phyloP scores from a whole-genome alignment of 1,140 invertebrate genomes.

The Drosophila triauraria region DNA sequence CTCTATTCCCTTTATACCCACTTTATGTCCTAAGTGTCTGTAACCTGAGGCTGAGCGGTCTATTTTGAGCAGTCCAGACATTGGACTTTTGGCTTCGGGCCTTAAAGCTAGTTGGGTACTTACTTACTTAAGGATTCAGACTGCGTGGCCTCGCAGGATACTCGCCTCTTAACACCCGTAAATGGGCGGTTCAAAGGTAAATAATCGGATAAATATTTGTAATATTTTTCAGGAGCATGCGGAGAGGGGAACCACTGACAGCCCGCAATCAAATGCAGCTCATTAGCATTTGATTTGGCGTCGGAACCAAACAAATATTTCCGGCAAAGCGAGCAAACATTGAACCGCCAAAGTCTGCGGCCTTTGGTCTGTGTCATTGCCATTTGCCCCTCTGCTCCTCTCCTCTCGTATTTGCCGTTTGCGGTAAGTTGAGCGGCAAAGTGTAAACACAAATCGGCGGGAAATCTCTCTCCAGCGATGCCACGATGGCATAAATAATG shows the following conservation, averaged over 20 bases:
- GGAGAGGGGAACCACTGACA: constrained; percentile 19
- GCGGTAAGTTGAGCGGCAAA: constrained; percentile 47
- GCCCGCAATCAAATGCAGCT: constrained; percentile 59
- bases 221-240: constrained; percentile 28
- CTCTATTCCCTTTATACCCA: constrained; percentile 17
- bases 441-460: constrained; percentile 47
- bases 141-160: constrained; percentile 35
- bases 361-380: constrained; percentile 53
- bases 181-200: constrained; percentile 69
- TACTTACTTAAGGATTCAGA: constrained; percentile 53
- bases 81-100: constrained; percentile 40
- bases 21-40: constrained; percentile 63
- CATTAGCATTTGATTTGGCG: constrained; percentile 74
- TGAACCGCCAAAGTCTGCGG: constrained; percentile 46
- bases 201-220: constrained; percentile 74
- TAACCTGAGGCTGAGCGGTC: constrained; percentile 62
- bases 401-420: constrained; percentile 30
- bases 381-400: constrained; percentile 6
- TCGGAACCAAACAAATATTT: constrained; percentile 68
- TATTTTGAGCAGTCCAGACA: constrained; percentile 60
- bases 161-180: constrained; percentile 16
- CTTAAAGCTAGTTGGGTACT: constrained; percentile 62
- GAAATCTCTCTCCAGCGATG: constrained; percentile 13
- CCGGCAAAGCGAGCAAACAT: constrained; percentile 60
- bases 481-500: constrained; percentile 21